These are phyloP conservation scores for Mongoloraphidia duomilia DNA, from an alignment of 2,888 invertebrate species.

Conservation along the genomic window DNA sequence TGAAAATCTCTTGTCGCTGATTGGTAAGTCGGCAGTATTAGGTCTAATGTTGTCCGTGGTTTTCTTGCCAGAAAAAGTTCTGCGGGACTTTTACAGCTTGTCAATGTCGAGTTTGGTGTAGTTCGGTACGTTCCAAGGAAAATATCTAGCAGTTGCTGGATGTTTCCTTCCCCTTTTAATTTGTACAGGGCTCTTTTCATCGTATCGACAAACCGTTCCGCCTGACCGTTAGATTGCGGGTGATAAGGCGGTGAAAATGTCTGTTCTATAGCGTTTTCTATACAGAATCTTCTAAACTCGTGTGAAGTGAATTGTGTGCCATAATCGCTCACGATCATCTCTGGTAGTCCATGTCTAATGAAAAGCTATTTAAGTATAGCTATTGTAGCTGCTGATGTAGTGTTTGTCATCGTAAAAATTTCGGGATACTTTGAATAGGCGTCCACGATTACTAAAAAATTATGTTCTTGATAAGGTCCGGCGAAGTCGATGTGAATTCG, in stretches of 20 bases:
- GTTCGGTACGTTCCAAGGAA: too few species aligned
- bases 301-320: slow-evolving; percentile 13
- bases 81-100: background rate
- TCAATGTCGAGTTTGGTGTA: background rate
- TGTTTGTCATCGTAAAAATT: slow-evolving; percentile 14
- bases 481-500: slow-evolving; percentile 28
- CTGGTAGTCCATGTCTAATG: slow-evolving; percentile 11
- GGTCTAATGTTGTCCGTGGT: too few species aligned
- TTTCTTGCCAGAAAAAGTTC: background rate
- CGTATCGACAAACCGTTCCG: slow-evolving; percentile 11
- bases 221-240: slow-evolving; percentile 15
- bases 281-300: slow-evolving; percentile 13
- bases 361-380: slow-evolving; percentile 10
- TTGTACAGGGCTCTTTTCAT: slow-evolving; percentile 2
- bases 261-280: slow-evolving; percentile 11
- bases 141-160: background rate
- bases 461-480: slow-evolving; percentile 20
- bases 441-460: slow-evolving; percentile 24
- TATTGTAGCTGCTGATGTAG: slow-evolving; percentile 7
- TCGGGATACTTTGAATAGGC: slow-evolving; percentile 27
- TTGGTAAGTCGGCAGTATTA: too few species aligned
- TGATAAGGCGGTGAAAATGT: slow-evolving; percentile 13
- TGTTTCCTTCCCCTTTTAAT: background rate
- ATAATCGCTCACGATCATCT: slow-evolving; percentile 14
- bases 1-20: too few species aligned